phyloP scores from a whole-genome alignment of 2,888 invertebrate species.

The Camponotus fellah region DNA sequence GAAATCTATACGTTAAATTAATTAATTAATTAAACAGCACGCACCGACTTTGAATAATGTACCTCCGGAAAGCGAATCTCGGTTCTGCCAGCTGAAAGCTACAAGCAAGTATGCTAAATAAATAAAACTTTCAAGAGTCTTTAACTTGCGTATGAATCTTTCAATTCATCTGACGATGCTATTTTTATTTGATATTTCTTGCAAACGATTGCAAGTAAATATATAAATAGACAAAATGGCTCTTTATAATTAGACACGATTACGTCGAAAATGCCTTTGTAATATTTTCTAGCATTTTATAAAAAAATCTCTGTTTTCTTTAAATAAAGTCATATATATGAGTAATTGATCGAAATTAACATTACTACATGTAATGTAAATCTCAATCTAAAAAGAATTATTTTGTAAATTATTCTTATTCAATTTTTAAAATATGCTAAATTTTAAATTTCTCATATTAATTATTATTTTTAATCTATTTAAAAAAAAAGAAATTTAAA shows the following conservation, averaged over 20 bases:
- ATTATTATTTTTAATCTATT: not conserved
- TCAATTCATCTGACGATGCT: not conserved
- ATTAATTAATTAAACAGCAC: conserved; percentile 15
- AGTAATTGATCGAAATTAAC: not conserved
- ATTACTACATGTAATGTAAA: not conserved
- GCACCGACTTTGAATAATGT: conserved; percentile 5
- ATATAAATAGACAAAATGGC: not conserved
- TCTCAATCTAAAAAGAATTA: not conserved
- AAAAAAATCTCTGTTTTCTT: not conserved
- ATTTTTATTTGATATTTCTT: not conserved
- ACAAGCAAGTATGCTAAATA: conserved; percentile 47
- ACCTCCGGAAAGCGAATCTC: not conserved
- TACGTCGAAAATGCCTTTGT: not conserved
- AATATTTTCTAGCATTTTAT: not conserved
- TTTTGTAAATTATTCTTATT: not conserved
- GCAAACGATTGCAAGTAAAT: not conserved
- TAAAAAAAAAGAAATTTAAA: conserved; percentile 1
- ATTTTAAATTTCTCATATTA: not conserved
- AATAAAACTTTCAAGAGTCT: conserved; percentile 23
- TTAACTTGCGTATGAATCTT: not conserved
- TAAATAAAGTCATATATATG: not conserved
- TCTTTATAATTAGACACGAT: not conserved
- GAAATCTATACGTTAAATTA: conserved; percentile 34
- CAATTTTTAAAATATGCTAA: not conserved
- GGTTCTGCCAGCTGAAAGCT: conserved; percentile 19